Conservation (phyloP, 2,113 vertebrate species). For the Delphinapterus leucas region DNA sequence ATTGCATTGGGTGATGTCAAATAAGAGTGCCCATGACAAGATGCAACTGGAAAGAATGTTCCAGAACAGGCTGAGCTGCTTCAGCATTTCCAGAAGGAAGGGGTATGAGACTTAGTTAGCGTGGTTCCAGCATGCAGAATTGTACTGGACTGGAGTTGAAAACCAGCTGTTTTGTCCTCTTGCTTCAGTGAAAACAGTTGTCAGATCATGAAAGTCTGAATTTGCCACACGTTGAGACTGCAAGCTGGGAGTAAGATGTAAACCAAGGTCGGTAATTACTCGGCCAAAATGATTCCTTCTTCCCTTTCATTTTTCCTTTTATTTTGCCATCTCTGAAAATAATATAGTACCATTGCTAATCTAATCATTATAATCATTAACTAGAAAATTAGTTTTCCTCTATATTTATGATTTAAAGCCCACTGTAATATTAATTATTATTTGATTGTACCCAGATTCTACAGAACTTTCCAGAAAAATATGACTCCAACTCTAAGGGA, state of each 20-base stretch:
- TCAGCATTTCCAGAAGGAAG: not conserved
- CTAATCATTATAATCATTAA: not conserved
- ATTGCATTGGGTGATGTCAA: not conserved
- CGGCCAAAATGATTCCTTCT: not conserved
- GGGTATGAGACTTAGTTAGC: not conserved
- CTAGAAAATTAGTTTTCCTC: not conserved
- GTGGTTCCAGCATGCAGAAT: not conserved
- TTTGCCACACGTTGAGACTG: not conserved
- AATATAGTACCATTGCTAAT: not conserved
- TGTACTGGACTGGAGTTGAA: not conserved
- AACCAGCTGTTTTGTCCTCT: not conserved
- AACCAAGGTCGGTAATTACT: not conserved
- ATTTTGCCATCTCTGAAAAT: not conserved
- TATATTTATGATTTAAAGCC: not conserved
- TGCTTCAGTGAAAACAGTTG: not conserved
- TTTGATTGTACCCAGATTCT: not conserved
- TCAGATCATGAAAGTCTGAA: not conserved
- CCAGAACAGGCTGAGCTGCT: not conserved
- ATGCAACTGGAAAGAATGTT: not conserved
- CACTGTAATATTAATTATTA: not conserved
- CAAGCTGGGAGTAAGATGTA: not conserved
- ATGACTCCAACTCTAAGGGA: not conserved
- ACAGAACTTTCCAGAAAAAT: not conserved
- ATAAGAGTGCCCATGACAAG: not conserved
- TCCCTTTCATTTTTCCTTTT: not conserved